phyloP scores from a whole-genome alignment of 2,797 vertebrate species.

The Acropternis orthonyx region DNA sequence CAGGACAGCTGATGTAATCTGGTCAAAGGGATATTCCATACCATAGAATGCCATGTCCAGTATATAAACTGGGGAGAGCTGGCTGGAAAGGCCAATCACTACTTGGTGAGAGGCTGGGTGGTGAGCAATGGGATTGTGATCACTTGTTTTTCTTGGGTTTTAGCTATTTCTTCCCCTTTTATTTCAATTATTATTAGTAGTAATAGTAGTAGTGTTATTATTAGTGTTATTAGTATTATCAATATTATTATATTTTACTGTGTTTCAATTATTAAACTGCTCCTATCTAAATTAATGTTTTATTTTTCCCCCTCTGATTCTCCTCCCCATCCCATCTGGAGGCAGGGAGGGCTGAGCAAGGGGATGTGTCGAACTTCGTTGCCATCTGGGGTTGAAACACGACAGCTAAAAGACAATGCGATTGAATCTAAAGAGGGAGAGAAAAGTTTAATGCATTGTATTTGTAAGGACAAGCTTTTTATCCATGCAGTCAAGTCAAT shows the following conservation, averaged over 20 bases:
- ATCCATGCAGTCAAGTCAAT: background rate
- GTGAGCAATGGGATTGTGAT: background rate
- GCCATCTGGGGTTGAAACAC: background rate
- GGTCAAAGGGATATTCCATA: background rate
- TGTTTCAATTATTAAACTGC: background rate
- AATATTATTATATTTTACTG: background rate
- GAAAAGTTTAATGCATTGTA: background rate
- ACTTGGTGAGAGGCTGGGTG: background rate
- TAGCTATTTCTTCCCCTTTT: background rate
- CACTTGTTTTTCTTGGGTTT: background rate
- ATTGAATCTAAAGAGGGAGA: background rate
- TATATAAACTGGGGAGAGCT: background rate
- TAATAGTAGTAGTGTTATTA: background rate
- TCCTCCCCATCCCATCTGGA: background rate
- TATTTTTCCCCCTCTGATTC: background rate
- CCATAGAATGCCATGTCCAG: background rate
- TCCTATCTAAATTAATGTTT: background rate
- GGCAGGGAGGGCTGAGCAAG: background rate
- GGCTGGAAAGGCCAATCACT: accelerated
- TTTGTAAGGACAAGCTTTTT: background rate
- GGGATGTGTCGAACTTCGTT: accelerated
- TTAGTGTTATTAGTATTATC: background rate
- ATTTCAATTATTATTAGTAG: background rate
- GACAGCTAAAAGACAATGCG: background rate
- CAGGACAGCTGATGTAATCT: background rate